phyloP scores from a whole-genome alignment of 2,113 vertebrate species.

The Loxodonta africana region DNA sequence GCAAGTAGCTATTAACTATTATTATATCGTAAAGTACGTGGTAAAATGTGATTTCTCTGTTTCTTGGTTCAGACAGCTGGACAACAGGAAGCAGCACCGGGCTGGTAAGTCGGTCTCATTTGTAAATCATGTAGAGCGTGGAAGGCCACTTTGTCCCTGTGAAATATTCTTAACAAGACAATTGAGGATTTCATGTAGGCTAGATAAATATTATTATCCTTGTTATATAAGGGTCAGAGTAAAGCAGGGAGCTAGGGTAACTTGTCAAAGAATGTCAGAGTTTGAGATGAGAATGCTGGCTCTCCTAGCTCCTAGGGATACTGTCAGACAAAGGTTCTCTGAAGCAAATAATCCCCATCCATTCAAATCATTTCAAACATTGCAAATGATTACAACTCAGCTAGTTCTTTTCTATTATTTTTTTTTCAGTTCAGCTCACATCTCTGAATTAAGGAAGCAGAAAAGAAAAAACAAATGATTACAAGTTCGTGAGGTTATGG shows the following conservation, averaged over 20 bases:
- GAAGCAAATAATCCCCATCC: slow-evolving; percentile 15
- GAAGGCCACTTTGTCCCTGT: slow-evolving; percentile 24
- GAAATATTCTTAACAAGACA: slow-evolving; percentile 33
- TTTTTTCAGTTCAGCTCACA: background rate
- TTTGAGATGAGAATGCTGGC: background rate
- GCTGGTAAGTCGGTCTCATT: background rate
- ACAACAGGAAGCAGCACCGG: background rate
- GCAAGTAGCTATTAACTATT: background rate
- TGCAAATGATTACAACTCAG: background rate
- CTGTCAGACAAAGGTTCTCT: background rate
- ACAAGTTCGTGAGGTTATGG: background rate
- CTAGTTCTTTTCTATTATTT: background rate
- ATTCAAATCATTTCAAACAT: slow-evolving; percentile 55
- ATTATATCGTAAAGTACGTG: background rate
- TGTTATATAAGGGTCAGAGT: slow-evolving; percentile 63
- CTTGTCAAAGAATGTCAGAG: slow-evolving; percentile 43
- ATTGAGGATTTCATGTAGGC: slow-evolving; percentile 18
- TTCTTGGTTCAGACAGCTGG: background rate
- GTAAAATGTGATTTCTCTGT: background rate
- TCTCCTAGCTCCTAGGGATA: background rate
- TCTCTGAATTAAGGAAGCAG: slow-evolving; percentile 31
- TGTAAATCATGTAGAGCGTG: background rate
- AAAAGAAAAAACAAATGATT: slow-evolving; percentile 24
- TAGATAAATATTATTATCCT: slow-evolving; percentile 64
- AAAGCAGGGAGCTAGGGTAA: slow-evolving; percentile 29